phyloP scores from a whole-genome alignment of 2,113 vertebrate genomes.

The Carlito syrichta region DNA sequence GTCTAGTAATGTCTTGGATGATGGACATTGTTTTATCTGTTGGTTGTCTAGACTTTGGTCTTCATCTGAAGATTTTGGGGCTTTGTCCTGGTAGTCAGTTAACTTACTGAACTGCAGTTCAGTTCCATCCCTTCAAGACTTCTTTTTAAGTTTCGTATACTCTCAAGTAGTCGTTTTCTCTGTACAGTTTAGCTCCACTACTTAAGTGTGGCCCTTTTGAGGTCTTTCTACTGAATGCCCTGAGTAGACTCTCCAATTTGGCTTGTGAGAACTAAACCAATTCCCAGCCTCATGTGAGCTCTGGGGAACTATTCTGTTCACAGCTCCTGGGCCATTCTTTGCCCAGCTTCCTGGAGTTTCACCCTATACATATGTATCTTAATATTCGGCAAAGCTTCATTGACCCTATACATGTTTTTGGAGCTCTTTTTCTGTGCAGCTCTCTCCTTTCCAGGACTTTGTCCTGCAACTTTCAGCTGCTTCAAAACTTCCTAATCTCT shows the following conservation, averaged over 20 bases:
- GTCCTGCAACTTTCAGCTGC: background rate
- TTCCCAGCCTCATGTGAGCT: background rate
- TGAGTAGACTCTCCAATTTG: background rate
- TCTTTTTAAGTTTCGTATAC: background rate
- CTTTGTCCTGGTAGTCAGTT: background rate
- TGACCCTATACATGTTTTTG: background rate
- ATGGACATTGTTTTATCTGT: background rate
- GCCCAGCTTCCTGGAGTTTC: background rate
- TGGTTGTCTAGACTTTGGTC: background rate
- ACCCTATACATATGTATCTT: background rate
- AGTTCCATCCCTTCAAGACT: conserved; percentile 10
- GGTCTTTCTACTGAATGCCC: background rate
- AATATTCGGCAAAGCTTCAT: background rate
- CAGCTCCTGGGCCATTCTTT: background rate
- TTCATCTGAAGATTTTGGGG: background rate
- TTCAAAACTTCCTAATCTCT: background rate
- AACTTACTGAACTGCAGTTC: background rate
- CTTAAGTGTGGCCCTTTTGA: background rate
- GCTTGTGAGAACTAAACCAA: background rate
- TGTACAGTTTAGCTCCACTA: background rate
- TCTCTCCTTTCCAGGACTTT: background rate
- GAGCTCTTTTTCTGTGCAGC: background rate
- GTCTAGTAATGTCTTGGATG: background rate
- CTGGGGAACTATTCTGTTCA: background rate
- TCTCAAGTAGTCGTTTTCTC: background rate